Percentiles rank a stretch among this genome's conserved stretches.
These are phyloP conservation scores for Coendou prehensilis DNA, from an alignment of 2,797 vertebrate species.

Conservation along the genomic window DNA sequence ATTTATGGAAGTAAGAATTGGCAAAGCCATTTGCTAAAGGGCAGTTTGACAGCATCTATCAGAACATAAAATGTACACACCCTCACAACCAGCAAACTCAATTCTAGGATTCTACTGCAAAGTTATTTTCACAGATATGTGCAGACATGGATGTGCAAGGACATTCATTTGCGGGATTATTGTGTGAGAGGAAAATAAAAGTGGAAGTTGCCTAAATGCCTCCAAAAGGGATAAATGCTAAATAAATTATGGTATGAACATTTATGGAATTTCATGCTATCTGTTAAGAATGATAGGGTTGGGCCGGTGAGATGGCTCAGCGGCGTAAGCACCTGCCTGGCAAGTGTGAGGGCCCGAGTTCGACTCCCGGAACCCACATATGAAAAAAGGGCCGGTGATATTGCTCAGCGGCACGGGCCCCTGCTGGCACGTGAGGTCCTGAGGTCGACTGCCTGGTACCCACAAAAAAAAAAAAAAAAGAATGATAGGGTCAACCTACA, in stretches of 20 bases:
- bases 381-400: no score
- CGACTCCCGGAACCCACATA: no score
- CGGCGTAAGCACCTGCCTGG: no score
- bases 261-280: neutral
- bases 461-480: neutral
- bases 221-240: neutral
- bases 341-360: no score
- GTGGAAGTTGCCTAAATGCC: neutral
- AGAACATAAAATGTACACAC: neutral
- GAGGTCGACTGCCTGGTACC: no score
- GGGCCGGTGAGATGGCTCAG: no score
- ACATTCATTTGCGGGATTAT: neutral
- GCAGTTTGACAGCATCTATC: neutral
- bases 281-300: neutral
- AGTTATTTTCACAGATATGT: neutral
- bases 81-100: neutral
- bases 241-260: neutral
- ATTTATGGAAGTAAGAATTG: neutral
- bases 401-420: no score
- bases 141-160: neutral
- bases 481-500: neutral
- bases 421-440: no score
- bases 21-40: slow-evolving; percentile 33
- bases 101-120: neutral
- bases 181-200: neutral